Evolutionary conservation across 1,140 invertebrate species (phyloP), one percentile per base, ranked within the genome.

Genomic region (Maniola jurtina): DNA sequence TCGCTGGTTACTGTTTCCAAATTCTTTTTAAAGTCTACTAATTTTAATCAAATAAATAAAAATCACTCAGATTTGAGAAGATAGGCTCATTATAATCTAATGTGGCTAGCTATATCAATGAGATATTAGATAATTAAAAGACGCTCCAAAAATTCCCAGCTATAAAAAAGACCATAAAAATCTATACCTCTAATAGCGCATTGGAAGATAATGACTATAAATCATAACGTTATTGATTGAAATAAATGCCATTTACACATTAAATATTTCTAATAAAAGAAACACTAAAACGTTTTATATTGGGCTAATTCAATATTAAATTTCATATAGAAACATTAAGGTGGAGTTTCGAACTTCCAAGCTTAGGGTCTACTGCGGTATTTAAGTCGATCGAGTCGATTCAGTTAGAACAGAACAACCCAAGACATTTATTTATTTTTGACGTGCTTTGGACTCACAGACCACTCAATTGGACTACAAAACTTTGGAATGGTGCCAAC

Each of bases 251-350:
- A 70, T 77, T 76, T 72, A 68, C 76, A 68, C 73, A 75, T 78
- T 75, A 68, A 62, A 42, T 81, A 81, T 79, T 82, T 78, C 72
- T 81, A 81, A 78, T 76, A 77, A 80, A 83, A 80, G 36, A 58
- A 48, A 40, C 34, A 72, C 52, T 71, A 62, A 71, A 65, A 63
- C 72, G 67, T 69, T 75, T 72, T 73, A 80, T 86, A 85, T 85
- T 68, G 72, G 71, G 74, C 77, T 84, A 88, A 88, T 89, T 89
- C 81, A 80, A 83, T 80, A 88, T 88, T 85, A 82, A 84, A 83
- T 89, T 86, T 86, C 84, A 79, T 86, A 71, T 73, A 75, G 70
- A 76, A 70, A 84, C 75, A 72, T 77, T 80, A 79, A 45, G 42
- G 42, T 45, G 5, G 9, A 45, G 42, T 45, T 45, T 5, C 42